A percentile compares a stretch with the other conserved stretches of the same genome.
Evolutionary conservation across 2,888 invertebrate species (phyloP).

Genomic region (Marronus borbonicus): DNA sequence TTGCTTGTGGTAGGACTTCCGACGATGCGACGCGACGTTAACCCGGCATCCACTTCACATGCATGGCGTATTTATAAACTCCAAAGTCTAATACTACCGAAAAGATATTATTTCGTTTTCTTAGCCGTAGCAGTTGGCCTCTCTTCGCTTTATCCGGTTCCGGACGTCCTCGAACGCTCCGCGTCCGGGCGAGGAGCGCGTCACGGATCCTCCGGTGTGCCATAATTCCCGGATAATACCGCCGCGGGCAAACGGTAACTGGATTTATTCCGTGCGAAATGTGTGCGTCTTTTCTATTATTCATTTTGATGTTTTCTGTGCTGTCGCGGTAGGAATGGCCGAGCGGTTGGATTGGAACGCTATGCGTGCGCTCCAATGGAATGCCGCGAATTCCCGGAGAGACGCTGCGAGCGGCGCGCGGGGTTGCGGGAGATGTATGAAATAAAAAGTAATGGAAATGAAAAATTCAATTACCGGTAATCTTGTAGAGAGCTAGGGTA

Average conservation of each 20-base stretch:
- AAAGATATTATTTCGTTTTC: conserved; percentile 30
- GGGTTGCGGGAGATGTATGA: conserved; percentile 40
- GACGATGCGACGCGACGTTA: background rate
- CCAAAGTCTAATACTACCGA: conserved; percentile 29
- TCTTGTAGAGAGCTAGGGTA: conserved; percentile 12
- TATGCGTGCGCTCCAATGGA: background rate
- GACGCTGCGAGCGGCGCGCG: background rate
- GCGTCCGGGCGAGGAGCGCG: conserved; percentile 18
- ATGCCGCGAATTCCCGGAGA: background rate
- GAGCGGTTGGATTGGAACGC: conserved; percentile 14
- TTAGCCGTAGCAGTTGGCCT: background rate
- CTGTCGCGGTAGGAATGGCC: conserved; percentile 14
- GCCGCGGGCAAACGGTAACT: conserved; percentile 45
- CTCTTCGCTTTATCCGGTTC: conserved; percentile 9
- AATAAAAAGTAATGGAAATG: conserved; percentile 46
- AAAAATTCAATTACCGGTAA: conserved; percentile 44
- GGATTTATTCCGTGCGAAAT: conserved; percentile 35
- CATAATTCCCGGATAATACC: conserved; percentile 43
- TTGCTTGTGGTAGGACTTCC: background rate
- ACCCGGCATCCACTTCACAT: background rate
- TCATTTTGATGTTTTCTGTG: conserved; percentile 46
- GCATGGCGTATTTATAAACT: conserved; percentile 29
- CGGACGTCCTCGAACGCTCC: conserved; percentile 8
- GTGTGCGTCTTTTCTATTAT: conserved; percentile 42
- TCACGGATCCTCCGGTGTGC: conserved; percentile 39